These are phyloP conservation scores for Anthoscopus minutus DNA, from an alignment of 2,113 vertebrate genomes.

Conservation along the genomic window DNA sequence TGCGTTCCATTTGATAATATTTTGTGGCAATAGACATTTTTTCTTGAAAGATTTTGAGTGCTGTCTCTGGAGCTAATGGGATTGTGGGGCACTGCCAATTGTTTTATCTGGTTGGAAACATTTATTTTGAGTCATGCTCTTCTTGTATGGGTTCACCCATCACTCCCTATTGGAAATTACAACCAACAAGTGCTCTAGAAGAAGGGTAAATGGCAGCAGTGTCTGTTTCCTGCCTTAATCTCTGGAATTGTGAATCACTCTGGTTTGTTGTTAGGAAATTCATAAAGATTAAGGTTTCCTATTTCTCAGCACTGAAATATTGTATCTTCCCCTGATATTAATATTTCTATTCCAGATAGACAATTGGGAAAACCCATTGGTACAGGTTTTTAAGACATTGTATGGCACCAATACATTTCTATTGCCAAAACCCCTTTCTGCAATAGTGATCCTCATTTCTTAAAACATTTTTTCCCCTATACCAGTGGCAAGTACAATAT, in stretches of 20 bases:
- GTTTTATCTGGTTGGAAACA: background rate
- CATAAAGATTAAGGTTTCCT: background rate
- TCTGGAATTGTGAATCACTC: background rate
- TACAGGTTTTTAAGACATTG: background rate
- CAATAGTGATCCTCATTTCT: background rate
- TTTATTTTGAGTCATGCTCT: slow-evolving; percentile 8
- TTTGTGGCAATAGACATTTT: background rate
- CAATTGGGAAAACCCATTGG: background rate
- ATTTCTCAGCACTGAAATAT: background rate
- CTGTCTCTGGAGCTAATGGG: slow-evolving; percentile 19
- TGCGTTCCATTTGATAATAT: slow-evolving; percentile 22
- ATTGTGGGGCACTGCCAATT: slow-evolving; percentile 1
- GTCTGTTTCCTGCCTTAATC: background rate
- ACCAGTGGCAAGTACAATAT: background rate
- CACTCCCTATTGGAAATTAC: background rate
- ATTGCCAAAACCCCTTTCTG: background rate
- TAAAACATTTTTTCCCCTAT: background rate
- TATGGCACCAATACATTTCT: background rate
- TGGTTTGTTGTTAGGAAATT: background rate
- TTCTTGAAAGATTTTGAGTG: slow-evolving; percentile 10
- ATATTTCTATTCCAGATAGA: background rate
- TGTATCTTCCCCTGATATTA: background rate
- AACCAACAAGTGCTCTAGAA: background rate
- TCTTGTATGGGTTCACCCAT: background rate
- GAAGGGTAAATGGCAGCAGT: background rate